A percentile compares a stretch with the other conserved stretches of the same genome.
phyloP scores from a whole-genome alignment of 2,888 invertebrate species.

The Cistogaster globosa region DNA sequence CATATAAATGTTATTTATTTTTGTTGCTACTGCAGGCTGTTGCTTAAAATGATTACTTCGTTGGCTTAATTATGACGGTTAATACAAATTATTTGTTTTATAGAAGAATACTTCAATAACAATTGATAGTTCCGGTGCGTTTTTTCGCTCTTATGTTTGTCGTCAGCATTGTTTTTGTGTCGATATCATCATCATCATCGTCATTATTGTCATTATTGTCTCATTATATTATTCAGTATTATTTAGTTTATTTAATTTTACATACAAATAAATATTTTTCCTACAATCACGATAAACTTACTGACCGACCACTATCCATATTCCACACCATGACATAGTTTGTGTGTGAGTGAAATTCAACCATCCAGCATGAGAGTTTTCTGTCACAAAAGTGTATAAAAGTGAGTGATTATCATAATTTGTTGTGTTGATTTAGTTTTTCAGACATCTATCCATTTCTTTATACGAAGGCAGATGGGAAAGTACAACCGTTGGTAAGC shows the following conservation, averaged over 20 bases:
- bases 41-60: slow-evolving; percentile 27
- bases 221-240: slow-evolving; percentile 63
- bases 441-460: slow-evolving; percentile 24
- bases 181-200: slow-evolving; percentile 32
- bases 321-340: slow-evolving; percentile 68
- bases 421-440: slow-evolving; percentile 68
- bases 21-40: slow-evolving; percentile 20
- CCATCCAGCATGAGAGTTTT: slow-evolving; percentile 59
- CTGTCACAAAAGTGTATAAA: slow-evolving; percentile 68
- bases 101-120: slow-evolving; percentile 75
- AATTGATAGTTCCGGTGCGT: slow-evolving; percentile 81
- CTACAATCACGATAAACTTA: slow-evolving; percentile 4
- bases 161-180: not conserved
- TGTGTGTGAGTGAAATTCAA: slow-evolving; percentile 47
- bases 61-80: slow-evolving; percentile 40
- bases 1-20: slow-evolving; percentile 33
- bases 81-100: slow-evolving; percentile 53
- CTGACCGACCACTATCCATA: slow-evolving; percentile 68
- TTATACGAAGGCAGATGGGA: slow-evolving; percentile 1
- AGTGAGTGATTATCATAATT: slow-evolving; percentile 72
- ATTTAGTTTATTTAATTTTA: slow-evolving; percentile 60
- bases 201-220: not conserved
- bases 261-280: slow-evolving; percentile 53
- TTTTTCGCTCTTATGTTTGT: slow-evolving; percentile 36
- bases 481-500: not conserved